phyloP scores from a whole-genome alignment of 2,888 invertebrate genomes.

The Trichopria drosophilae region DNA sequence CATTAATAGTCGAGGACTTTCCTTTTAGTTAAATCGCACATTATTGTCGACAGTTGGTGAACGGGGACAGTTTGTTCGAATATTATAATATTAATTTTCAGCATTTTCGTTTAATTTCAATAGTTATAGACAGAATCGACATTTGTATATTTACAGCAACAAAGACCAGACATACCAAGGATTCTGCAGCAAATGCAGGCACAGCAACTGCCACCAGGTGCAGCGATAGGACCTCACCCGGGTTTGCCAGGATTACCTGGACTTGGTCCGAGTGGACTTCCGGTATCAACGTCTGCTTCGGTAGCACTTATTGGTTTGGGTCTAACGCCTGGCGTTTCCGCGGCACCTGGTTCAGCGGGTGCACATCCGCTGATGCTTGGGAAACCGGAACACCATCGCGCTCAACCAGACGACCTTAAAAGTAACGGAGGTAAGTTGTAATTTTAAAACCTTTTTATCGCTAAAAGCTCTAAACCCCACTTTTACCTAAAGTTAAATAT shows the following conservation, averaged over 20 bases:
- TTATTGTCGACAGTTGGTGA: too few species aligned
- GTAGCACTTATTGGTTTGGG: slow-evolving; percentile 61
- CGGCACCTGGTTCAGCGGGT: slow-evolving; percentile 68
- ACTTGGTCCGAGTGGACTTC: slow-evolving; percentile 56
- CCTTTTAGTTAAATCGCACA: too few species aligned
- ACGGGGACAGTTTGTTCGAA: too few species aligned
- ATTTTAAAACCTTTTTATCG: too few species aligned
- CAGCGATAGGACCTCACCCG: slow-evolving; percentile 71
- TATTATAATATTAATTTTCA: too few species aligned
- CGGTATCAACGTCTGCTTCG: slow-evolving; percentile 56
- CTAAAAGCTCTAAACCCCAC: too few species aligned
- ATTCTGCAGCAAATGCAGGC: slow-evolving; percentile 92
- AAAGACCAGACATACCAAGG: slow-evolving; percentile 79
- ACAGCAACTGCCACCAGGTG: slow-evolving; percentile 77
- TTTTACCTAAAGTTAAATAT: too few species aligned
- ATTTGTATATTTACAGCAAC: slow-evolving; percentile 68
- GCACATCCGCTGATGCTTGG: slow-evolving; percentile 77
- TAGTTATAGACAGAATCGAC: too few species aligned
- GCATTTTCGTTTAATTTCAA: too few species aligned
- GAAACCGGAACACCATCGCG: slow-evolving; percentile 75
- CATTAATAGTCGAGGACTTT: too few species aligned
- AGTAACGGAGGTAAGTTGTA: slow-evolving; percentile 71
- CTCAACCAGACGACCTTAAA: slow-evolving; percentile 72
- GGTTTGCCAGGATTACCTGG: slow-evolving; percentile 64
- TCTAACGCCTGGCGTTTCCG: slow-evolving; percentile 54